Conservation (phyloP, 2,888 invertebrate genomes). For the Xestia xanthographa region DNA sequence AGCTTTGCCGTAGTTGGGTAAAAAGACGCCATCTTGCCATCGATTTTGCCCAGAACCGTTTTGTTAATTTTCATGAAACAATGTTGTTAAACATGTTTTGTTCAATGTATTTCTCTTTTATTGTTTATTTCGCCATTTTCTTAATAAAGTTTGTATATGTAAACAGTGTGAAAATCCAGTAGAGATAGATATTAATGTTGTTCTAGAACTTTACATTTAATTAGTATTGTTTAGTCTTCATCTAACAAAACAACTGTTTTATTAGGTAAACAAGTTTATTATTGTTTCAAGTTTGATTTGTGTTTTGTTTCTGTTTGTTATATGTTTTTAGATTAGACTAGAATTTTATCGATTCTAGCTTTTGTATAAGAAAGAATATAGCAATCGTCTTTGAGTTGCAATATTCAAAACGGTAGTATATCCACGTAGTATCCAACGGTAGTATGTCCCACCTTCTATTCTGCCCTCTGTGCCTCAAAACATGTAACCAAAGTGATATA, state of each 20-base stretch:
- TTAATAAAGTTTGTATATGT: not conserved
- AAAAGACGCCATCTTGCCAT: not conserved
- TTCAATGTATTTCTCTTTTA: not conserved
- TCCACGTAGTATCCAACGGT: too few species aligned
- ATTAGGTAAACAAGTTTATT: constrained; percentile 17
- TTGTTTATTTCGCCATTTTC: not conserved
- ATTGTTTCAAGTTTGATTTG: not conserved
- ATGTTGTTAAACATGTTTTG: not conserved
- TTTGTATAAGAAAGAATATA: not conserved
- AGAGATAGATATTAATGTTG: constrained; percentile 13
- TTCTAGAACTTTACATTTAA: constrained; percentile 5
- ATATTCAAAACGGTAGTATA: too few species aligned
- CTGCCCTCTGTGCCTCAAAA: too few species aligned
- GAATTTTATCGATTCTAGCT: too few species aligned
- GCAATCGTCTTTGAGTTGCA: too few species aligned
- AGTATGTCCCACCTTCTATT: too few species aligned
- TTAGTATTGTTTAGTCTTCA: not conserved
- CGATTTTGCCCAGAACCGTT: not conserved
- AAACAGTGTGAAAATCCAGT: not conserved
- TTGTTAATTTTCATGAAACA: not conserved
- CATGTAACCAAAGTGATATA: too few species aligned
- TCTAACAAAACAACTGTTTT: constrained; percentile 16
- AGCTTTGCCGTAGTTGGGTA: too few species aligned
- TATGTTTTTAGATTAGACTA: not conserved
- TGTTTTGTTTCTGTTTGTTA: not conserved